Conservation (phyloP, 2,888 invertebrate species). For the Ganaspis brasiliensis region DNA sequence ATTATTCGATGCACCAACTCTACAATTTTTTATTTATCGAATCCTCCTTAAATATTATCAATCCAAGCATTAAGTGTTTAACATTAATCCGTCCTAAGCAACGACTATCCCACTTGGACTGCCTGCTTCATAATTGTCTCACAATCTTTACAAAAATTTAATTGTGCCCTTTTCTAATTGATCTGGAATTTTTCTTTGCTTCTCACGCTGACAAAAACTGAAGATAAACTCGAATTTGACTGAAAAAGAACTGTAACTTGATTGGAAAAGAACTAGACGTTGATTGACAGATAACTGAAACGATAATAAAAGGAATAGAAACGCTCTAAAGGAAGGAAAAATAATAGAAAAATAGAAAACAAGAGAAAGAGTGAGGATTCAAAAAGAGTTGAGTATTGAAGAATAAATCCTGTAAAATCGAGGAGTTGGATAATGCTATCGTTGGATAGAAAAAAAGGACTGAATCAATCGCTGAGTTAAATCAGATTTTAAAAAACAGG, state of each 20-base stretch:
- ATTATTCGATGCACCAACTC: conserved; percentile 20
- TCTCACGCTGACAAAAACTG: not conserved
- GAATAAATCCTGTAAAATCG: too few relatives aligned
- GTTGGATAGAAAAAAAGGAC: not conserved
- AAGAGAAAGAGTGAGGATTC: not conserved
- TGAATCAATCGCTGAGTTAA: conserved; percentile 7
- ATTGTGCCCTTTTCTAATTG: not conserved
- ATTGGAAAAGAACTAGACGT: too few relatives aligned
- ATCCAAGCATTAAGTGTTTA: conserved; percentile 40
- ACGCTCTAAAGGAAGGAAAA: not conserved
- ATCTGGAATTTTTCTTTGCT: conserved; percentile 5
- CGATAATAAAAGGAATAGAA: not conserved
- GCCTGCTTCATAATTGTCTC: conserved; percentile 45
- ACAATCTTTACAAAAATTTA: not conserved
- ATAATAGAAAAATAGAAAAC: too few relatives aligned
- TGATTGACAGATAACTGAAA: too few relatives aligned
- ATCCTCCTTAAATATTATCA: not conserved
- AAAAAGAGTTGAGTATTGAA: not conserved
- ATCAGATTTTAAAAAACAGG: conserved; percentile 1
- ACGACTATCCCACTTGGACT: conserved; percentile 62
- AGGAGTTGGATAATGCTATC: not conserved
- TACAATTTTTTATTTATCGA: conserved; percentile 8
- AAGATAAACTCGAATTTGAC: not conserved
- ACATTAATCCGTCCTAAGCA: conserved; percentile 69
- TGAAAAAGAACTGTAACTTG: too few relatives aligned